Base-by-base conservation (phyloP, 2,888 invertebrate species). In the Mongoloraphidia duomilia region DNA sequence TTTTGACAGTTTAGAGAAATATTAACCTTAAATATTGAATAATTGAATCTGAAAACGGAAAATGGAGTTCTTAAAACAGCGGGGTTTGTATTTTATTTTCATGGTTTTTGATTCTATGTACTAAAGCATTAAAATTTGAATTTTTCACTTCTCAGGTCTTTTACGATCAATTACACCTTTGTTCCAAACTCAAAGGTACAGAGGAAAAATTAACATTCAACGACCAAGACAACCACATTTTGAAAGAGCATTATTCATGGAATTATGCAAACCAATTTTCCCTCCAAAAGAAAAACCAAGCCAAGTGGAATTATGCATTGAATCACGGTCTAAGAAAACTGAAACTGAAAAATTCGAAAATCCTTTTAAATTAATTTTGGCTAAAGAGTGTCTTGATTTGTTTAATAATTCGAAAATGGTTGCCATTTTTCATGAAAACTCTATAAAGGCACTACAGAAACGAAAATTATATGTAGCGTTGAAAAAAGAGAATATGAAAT, bases 191-290 rank as follows among this genome's bases (percentile, higher is more conserved):
- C 78, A 78, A 61, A 72, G 88, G 56, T 84, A 76, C 63, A 73
- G 82, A 17, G 80, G 82, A 3, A 84, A 86, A 69, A 82, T 88
- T 46, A 88, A 89, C 60, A 77, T 89, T 40, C 82, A 84, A 63
- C 77, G 71, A 54, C 89, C 89, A 1, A 75, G 73, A 59, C 68
- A 76, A 45, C 80, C 84, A 1, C 84, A 84, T 64, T 85, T 77
- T 61, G 75, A 77, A 55, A 75, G 80, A 54, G 82, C 81, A 13
- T 72, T 75, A 55, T 71, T 82, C 40, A 63, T 82, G 42, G 77
- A 77, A 54, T 67, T 86, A n/a, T 66, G 80, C 0, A 74, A 77
- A 59, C 86, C 87, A 0, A 69, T 69, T 40, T 81, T 75, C 58
- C 66, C 73, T 9, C 69, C 73, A 41, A 71, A 71, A 13, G 63